Base-by-base conservation (phyloP, 2,797 vertebrate genomes). In the Hoplostethus atlanticus region DNA sequence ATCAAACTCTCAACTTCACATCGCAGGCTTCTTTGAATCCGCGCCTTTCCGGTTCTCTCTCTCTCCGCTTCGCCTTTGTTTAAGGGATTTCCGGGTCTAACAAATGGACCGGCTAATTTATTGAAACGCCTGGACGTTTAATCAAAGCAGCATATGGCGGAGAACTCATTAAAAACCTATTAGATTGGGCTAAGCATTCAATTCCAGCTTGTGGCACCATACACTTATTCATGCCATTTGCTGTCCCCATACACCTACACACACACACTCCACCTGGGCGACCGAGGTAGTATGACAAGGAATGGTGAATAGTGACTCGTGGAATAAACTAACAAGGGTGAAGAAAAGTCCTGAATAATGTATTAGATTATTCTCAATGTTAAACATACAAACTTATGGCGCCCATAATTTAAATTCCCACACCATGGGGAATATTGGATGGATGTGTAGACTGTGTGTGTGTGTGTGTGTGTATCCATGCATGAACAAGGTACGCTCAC, bases 91-190 rank as follows among this genome's bases (percentile, higher is more conserved):
- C 78, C 48, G 68, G 57, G 25, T 61, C 66, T 46, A 78, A 83
- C 73, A 87, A 86, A 83, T 74, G 79, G 71, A 77, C 73, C 36
- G 72, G 64, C 73, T 83, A 74, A 89, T 90, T 91, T 79, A 87
- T 72, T 83, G 81, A 86, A 89, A 87, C 84, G 84, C 77, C 83
- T 54, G 60, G 76, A 87, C 84, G 5, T 87, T 93, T 90, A 90
- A 91, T 92, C 84, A 90, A 78, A 87, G 79, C 80, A 80, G 81
- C 87, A 89, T 73, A 86, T 31, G 70, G 80, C 17, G 11, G 68
- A 57, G 72, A 84, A 81, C 81, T 92, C 89, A 92, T 92, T 91
- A 93, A 92, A 93, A 91, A 81, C 84, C 83, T 85, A 92, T 93
- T 91, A 91, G 71, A 86, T 65, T 77, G 77, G 79, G 65, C 74